These are phyloP conservation scores for Machaerirhynchus nigripectus DNA, from an alignment of 2,113 vertebrate species.

Conservation along the genomic window DNA sequence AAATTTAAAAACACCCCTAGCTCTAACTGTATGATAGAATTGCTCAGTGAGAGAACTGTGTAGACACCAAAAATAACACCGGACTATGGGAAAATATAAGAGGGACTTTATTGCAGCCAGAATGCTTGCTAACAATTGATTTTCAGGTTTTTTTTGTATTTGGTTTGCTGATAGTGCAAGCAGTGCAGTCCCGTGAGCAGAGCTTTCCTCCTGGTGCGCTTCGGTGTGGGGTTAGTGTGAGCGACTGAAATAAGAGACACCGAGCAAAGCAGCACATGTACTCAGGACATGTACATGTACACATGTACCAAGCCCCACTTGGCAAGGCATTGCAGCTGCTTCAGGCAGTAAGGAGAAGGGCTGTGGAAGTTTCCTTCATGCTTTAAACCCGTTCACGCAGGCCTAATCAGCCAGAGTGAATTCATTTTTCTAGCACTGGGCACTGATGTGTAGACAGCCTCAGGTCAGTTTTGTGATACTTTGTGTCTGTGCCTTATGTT, in stretches of 20 bases:
- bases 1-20: background rate
- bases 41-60: background rate
- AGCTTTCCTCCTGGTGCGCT: background rate
- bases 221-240: background rate
- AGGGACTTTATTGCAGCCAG: background rate
- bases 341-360: background rate
- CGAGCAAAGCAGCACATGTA: background rate
- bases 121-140: background rate
- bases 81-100: background rate
- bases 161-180: background rate
- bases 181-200: background rate
- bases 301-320: background rate
- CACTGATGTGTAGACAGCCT: background rate
- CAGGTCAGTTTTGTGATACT: background rate
- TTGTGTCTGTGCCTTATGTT: background rate
- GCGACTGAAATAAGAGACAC: background rate
- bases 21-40: background rate
- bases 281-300: too few species aligned
- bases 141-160: background rate
- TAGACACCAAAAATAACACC: background rate
- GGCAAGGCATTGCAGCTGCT: background rate
- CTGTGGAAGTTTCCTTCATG: background rate
- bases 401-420: background rate
- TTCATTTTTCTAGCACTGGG: background rate
- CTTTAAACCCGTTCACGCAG: rapidly evolving